Evolutionary conservation across 2,888 invertebrate genomes (phyloP).

Genomic region (Andrena dorsata): DNA sequence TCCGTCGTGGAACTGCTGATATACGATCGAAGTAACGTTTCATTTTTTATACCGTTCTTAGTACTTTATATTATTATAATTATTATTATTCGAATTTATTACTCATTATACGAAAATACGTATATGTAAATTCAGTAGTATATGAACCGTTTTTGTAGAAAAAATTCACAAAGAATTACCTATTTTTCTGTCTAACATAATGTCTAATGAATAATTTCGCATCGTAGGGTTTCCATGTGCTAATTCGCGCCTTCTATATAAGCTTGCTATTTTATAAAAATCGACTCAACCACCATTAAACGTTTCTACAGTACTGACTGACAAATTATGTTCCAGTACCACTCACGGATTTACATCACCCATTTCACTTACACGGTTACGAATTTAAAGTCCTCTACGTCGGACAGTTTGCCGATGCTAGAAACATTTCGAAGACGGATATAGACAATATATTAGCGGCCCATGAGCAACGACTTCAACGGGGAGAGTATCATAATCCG

Average conservation of each 20-base stretch:
- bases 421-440: constrained; percentile 51
- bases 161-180: too few relatives aligned
- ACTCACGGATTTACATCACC: constrained; percentile 75
- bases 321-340: constrained; percentile 63
- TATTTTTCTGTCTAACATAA: too few relatives aligned
- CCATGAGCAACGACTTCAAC: constrained; percentile 80
- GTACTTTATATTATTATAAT: not conserved
- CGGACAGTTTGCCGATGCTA: constrained; percentile 67
- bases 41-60: not conserved
- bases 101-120: not conserved
- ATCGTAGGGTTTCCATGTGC: too few relatives aligned
- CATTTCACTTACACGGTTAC: constrained; percentile 85
- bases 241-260: not conserved
- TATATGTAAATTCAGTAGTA: too few relatives aligned
- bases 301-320: not conserved
- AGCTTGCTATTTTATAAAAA: not conserved
- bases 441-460: constrained; percentile 68
- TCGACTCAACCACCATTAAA: not conserved
- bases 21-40: constrained; percentile 81
- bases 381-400: constrained; percentile 82
- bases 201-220: too few relatives aligned
- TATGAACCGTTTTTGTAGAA: too few relatives aligned
- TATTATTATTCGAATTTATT: not conserved
- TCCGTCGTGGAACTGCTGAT: constrained; percentile 84
- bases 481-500: constrained; percentile 80